Evolutionary conservation across 2,888 invertebrate species (phyloP).

Genomic region (Masnerella sp.): DNA sequence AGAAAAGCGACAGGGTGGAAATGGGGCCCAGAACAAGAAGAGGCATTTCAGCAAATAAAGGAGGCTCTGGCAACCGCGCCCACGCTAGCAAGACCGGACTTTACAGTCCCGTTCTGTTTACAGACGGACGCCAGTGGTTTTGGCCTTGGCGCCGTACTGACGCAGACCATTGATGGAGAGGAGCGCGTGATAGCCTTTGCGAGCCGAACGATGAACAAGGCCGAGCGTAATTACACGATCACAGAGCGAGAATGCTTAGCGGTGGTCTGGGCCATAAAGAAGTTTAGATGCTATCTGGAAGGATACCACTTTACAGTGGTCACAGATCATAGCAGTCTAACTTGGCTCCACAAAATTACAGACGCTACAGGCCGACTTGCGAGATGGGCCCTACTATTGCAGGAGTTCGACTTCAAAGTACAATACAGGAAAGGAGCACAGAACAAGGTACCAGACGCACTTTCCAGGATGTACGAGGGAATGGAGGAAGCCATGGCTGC

Average conservation of each 20-base stretch:
- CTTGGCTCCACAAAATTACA: constrained; percentile 56
- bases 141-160: constrained; percentile 59
- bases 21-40: too few species aligned
- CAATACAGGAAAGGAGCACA: background rate
- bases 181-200: constrained; percentile 63
- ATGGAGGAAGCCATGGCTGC: background rate
- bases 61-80: background rate
- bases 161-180: constrained; percentile 47
- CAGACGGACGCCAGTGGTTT: constrained; percentile 11
- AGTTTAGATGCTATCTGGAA: constrained; percentile 59
- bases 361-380: constrained; percentile 59
- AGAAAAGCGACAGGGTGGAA: background rate
- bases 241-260: constrained; percentile 64
- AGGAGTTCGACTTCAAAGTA: background rate
- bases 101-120: background rate
- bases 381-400: background rate
- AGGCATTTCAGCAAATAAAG: background rate
- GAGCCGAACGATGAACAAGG: constrained; percentile 47
- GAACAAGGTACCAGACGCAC: background rate
- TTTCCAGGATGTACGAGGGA: background rate
- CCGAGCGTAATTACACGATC: constrained; percentile 60
- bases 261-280: too few species aligned
- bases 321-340: constrained; percentile 60
- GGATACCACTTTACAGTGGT: too few species aligned
- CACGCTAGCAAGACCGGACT: background rate